Evolutionary conservation across 2,113 vertebrate genomes (phyloP).

Genomic region (Sylvilagus bachmani): DNA sequence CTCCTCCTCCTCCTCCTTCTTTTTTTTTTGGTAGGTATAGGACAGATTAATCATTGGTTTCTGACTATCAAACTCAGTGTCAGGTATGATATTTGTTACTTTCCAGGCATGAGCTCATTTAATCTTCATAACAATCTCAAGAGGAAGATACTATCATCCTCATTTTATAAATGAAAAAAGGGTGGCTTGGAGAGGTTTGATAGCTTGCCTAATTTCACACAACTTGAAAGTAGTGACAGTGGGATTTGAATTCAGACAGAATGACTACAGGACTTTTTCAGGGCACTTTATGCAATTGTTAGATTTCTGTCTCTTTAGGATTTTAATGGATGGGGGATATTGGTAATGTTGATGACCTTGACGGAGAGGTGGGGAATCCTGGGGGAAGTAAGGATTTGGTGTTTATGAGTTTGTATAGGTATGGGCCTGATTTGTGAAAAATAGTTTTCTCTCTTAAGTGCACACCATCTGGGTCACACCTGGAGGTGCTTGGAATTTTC

Average conservation of each 20-base stretch:
- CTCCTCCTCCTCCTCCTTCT: rapidly evolving
- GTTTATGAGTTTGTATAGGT: neutral
- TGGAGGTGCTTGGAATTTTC: constrained; percentile 64
- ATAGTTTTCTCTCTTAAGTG: neutral
- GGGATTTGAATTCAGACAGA: neutral
- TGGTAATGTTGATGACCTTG: neutral
- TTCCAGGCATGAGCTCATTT: neutral
- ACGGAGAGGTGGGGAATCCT: constrained; percentile 31
- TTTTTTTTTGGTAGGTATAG: neutral
- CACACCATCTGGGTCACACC: constrained; percentile 79
- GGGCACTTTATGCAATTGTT: neutral
- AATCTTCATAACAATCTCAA: neutral
- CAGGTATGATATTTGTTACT: neutral
- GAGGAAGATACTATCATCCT: neutral
- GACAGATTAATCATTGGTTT: neutral
- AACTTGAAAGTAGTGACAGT: rapidly evolving
- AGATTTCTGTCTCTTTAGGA: neutral
- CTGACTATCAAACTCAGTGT: neutral
- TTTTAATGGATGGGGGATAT: neutral
- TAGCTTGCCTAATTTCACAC: neutral
- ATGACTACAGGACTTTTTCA: neutral
- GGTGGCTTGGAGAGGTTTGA: neutral
- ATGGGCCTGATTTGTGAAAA: constrained; percentile 51
- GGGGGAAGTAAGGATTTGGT: neutral
- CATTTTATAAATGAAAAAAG: neutral